Percentiles rank a stretch among this genome's conserved stretches.
phyloP scores from a whole-genome alignment of 2,113 vertebrate species.

The Parotia lawesii region DNA sequence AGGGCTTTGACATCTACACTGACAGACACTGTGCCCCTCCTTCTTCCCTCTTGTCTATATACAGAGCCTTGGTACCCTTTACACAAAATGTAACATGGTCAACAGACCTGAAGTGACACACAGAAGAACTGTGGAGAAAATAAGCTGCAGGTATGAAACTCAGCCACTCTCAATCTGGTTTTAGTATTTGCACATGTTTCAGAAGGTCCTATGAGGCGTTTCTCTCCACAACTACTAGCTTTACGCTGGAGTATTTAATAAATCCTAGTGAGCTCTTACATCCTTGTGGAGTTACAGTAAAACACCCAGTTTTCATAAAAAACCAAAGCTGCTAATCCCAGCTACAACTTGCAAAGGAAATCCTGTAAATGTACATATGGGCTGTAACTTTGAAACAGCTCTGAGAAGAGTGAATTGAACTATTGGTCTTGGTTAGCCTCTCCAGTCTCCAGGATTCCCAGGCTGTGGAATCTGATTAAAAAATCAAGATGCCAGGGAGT shows the following conservation, averaged over 20 bases:
- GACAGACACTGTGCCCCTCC: not conserved
- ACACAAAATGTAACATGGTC: not conserved
- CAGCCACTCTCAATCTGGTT: not conserved
- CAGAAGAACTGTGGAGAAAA: not conserved
- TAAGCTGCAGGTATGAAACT: not conserved
- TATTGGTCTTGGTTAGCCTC: not conserved
- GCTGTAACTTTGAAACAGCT: not conserved
- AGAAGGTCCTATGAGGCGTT: not conserved
- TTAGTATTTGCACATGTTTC: not conserved
- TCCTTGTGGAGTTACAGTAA: not conserved
- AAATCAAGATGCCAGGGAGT: not conserved
- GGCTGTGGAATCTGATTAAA: not conserved
- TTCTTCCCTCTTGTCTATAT: not conserved
- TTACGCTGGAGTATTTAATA: not conserved
- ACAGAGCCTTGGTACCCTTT: not conserved
- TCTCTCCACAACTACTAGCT: not conserved
- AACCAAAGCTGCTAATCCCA: not conserved
- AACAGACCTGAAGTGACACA: not conserved
- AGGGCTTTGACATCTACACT: not conserved
- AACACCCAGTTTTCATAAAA: not conserved
- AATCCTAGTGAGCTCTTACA: not conserved
- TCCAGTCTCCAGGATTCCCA: not conserved
- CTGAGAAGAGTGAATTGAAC: not conserved
- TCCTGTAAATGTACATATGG: not conserved
- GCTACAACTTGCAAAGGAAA: not conserved